Evolutionary conservation across 2,113 vertebrate species (phyloP).

Genomic region (Mionectes macconnelli): DNA sequence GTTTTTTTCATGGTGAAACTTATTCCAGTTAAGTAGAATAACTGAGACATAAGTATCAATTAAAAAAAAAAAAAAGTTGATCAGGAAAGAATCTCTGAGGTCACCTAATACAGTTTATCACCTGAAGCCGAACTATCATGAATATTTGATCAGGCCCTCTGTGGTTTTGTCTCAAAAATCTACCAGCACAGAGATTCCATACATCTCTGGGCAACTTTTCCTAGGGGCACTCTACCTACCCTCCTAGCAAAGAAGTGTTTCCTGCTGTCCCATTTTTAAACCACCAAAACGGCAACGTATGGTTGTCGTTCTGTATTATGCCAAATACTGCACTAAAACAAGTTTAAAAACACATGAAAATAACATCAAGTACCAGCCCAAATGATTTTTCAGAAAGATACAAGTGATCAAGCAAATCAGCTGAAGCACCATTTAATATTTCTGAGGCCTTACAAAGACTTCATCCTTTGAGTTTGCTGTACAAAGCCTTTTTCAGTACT

Average conservation of each 20-base stretch:
- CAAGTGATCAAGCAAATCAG: not conserved
- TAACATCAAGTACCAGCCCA: not conserved
- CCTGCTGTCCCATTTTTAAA: not conserved
- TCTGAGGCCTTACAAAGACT: not conserved
- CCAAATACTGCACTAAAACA: not conserved
- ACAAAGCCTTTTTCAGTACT: not conserved
- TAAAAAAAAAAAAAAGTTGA: not conserved
- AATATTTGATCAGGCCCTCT: not conserved
- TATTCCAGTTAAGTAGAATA: not conserved
- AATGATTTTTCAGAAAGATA: not conserved
- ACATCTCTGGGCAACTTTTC: not conserved
- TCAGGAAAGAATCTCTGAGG: not conserved
- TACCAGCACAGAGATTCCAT: not conserved
- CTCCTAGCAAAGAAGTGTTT: not conserved
- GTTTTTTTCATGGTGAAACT: not conserved
- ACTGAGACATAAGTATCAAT: not conserved
- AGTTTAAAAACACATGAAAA: not conserved
- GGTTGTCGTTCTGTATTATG: not conserved
- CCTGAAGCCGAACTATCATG: not conserved
- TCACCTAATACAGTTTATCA: not conserved
- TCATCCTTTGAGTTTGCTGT: not conserved
- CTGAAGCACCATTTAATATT: not conserved
- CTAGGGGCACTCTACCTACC: not conserved
- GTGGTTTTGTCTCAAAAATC: not conserved
- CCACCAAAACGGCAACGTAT: not conserved